A percentile compares a stretch with the other conserved stretches of the same genome.
Conservation (phyloP, 2,888 invertebrate genomes). For the Acrocyrtus sp. region DNA sequence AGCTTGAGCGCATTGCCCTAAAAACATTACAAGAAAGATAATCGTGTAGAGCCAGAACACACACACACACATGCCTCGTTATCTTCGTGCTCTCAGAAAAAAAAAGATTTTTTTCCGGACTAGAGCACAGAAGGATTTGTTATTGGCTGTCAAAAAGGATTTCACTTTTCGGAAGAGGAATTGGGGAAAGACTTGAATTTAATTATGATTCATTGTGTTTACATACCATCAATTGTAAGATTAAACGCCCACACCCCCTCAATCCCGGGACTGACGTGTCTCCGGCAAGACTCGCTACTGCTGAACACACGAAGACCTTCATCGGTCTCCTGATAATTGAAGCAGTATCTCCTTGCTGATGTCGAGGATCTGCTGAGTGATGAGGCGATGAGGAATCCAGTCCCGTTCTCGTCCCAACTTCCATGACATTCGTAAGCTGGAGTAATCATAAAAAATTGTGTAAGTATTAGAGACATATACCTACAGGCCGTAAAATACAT, state of each 20-base stretch:
- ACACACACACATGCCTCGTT: no score
- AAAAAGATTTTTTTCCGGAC: no score
- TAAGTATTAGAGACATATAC: no score
- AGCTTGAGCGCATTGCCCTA: slow-evolving; percentile 63
- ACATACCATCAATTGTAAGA: slow-evolving; percentile 74
- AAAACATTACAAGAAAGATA: slow-evolving; percentile 27
- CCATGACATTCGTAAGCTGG: slow-evolving; percentile 78
- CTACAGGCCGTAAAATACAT: no score
- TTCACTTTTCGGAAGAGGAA: no score
- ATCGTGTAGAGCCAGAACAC: no score
- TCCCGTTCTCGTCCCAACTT: slow-evolving; percentile 75
- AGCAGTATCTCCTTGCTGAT: slow-evolving; percentile 72
- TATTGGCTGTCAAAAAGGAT: no score
- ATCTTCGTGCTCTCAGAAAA: no score
- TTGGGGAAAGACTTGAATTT: slow-evolving; percentile 51
- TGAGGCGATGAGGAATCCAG: slow-evolving; percentile 78
- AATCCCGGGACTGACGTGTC: slow-evolving; percentile 68
- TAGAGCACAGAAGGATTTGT: no score
- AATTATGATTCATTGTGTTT: slow-evolving; percentile 56
- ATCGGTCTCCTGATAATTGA: slow-evolving; percentile 69
- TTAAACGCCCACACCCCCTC: slow-evolving; percentile 74
- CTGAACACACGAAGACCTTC: slow-evolving; percentile 65
- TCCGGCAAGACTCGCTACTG: slow-evolving; percentile 70
- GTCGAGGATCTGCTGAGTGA: slow-evolving; percentile 69
- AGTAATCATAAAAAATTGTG: not conserved